Percentiles rank a stretch among this genome's conserved stretches.
phyloP scores from a whole-genome alignment of 2,113 vertebrate genomes.

The Campylomormyrus numenius region DNA sequence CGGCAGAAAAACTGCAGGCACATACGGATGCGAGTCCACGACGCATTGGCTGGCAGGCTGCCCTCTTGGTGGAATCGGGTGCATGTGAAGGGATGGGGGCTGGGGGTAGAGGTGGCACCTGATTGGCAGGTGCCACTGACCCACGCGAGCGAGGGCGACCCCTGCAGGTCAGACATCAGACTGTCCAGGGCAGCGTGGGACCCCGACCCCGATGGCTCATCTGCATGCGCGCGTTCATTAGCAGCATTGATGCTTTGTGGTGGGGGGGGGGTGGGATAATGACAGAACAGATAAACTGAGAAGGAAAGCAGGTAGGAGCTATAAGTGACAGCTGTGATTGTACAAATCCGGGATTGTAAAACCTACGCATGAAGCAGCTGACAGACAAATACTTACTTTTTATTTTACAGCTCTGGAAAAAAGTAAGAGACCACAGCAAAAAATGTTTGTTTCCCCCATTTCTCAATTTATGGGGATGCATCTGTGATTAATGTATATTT shows the following conservation, averaged over 20 bases:
- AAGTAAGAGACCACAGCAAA: no score
- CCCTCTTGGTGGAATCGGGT: not conserved
- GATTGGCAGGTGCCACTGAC: slow-evolving; percentile 73
- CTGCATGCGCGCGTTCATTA: slow-evolving; percentile 71
- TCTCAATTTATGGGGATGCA: no score
- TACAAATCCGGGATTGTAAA: not conserved
- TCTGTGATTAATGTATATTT: no score
- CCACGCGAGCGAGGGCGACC: slow-evolving; percentile 65
- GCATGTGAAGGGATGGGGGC: not conserved
- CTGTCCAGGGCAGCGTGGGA: slow-evolving; percentile 52
- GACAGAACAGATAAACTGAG: slow-evolving; percentile 68
- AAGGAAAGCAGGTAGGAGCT: slow-evolving; percentile 31
- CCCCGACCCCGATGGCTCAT: slow-evolving; percentile 64
- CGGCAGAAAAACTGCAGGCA: not conserved
- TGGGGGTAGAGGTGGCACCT: slow-evolving; percentile 18
- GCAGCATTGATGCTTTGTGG: slow-evolving; percentile 40
- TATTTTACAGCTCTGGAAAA: no score
- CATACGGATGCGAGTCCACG: not conserved
- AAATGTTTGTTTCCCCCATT: no score
- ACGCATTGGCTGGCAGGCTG: not conserved
- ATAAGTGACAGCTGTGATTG: slow-evolving; percentile 5
- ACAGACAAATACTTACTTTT: not conserved
- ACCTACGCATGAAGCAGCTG: not conserved
- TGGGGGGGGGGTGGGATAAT: slow-evolving; percentile 54
- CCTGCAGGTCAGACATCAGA: slow-evolving; percentile 57